These are phyloP conservation scores for Xylocopa sonorina DNA, from an alignment of 1,140 invertebrate genomes.

Conservation along the genomic window DNA sequence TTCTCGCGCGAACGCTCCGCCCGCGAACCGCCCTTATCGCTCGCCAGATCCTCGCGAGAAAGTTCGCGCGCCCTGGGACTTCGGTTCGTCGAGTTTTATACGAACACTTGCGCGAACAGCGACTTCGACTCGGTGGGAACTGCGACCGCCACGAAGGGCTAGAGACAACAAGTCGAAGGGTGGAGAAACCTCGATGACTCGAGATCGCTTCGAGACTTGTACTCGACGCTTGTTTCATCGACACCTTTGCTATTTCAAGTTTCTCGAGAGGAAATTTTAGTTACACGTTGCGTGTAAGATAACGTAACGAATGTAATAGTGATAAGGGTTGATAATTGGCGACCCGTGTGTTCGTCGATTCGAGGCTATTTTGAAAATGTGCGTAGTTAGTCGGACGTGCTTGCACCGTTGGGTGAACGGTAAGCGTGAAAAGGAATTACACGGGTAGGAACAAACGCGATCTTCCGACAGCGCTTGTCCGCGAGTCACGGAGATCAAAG, in stretches of 20 bases:
- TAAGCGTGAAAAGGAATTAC: conserved; percentile 14
- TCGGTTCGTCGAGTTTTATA: conserved; percentile 56
- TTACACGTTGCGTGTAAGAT: no score
- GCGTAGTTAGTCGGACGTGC: no score
- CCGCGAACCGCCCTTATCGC: conserved; percentile 55
- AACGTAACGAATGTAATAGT: no score
- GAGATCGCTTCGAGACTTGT: neutral
- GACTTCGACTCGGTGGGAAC: conserved; percentile 8
- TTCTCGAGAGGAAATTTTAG: neutral
- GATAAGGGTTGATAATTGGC: no score
- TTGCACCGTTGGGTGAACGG: neutral
- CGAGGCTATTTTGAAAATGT: no score
- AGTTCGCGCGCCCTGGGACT: conserved; percentile 45
- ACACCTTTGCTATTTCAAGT: neutral
- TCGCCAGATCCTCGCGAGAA: conserved; percentile 29
- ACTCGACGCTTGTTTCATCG: neutral
- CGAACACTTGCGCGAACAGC: conserved; percentile 49
- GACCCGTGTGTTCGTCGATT: no score
- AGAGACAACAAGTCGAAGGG: neutral
- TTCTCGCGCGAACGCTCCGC: conserved; percentile 46
- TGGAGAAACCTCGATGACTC: neutral
- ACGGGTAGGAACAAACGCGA: conserved; percentile 7
- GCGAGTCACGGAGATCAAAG: conserved; percentile 26
- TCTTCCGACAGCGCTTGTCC: neutral
- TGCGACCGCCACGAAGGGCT: conserved; percentile 1